Conservation (phyloP, 2,797 vertebrate genomes). For the Pyrocephalus nanus region DNA sequence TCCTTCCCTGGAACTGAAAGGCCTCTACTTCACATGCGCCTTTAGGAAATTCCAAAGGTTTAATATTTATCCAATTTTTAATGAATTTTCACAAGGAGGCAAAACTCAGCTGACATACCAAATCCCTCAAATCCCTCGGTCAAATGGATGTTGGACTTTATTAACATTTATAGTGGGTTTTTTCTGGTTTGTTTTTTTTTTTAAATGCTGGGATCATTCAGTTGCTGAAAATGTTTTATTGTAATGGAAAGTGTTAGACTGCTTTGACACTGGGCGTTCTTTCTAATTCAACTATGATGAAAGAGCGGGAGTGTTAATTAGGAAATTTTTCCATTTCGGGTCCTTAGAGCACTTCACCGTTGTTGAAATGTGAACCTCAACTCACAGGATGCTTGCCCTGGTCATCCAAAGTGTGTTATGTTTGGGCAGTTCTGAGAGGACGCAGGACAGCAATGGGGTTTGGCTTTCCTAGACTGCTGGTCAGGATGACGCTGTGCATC, state of each 20-base stretch:
- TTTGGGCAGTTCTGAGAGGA: neutral
- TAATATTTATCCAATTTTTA: slow-evolving; percentile 36
- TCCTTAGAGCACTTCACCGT: neutral
- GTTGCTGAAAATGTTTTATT: neutral
- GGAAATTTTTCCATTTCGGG: neutral
- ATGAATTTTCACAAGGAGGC: slow-evolving; percentile 46
- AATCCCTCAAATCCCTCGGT: slow-evolving; percentile 36
- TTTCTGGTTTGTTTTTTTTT: neutral
- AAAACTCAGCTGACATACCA: neutral
- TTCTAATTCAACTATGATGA: neutral
- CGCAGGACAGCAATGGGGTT: neutral
- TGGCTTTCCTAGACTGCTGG: neutral
- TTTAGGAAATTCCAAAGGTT: slow-evolving; percentile 48
- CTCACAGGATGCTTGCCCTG: neutral
- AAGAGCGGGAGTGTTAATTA: neutral
- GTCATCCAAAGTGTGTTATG: neutral
- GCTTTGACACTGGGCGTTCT: neutral
- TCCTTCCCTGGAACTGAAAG: neutral
- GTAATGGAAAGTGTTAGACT: neutral
- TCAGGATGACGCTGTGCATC: neutral
- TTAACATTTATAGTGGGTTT: neutral
- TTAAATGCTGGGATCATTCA: neutral
- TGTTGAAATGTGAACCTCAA: neutral
- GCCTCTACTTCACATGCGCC: neutral
- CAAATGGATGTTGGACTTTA: neutral